These are phyloP conservation scores for human (Homo sapiens) DNA, from an alignment of 2,113 vertebrate species.

Conservation along the genomic window DNA sequence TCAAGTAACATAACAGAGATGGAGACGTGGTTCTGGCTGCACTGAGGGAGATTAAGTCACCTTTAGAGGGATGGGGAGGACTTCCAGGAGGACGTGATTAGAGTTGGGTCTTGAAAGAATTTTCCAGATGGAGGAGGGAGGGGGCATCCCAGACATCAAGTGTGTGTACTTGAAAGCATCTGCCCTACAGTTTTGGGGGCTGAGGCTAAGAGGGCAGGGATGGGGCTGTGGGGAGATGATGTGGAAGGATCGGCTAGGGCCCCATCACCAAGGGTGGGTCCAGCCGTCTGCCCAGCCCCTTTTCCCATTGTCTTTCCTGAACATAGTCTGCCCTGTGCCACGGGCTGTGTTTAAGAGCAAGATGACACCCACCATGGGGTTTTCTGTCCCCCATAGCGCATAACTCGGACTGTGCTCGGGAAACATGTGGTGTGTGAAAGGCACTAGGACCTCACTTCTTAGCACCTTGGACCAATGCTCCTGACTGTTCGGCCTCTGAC, in stretches of 20 bases:
- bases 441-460: not conserved
- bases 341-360: not conserved
- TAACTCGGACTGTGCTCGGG: not conserved
- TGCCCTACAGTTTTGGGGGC: not conserved
- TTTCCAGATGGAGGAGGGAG: not conserved
- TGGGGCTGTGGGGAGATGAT: not conserved
- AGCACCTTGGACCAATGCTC: not conserved
- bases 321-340: not conserved
- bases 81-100: not conserved
- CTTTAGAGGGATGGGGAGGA: not conserved
- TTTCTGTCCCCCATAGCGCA: not conserved
- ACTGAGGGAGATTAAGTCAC: not conserved
- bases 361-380: not conserved
- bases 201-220: not conserved
- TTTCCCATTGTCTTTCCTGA: not conserved
- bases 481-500: not conserved
- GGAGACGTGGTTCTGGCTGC: not conserved
- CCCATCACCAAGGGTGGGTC: not conserved
- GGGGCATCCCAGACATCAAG: not conserved
- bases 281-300: not conserved
- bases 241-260: not conserved
- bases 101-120: not conserved
- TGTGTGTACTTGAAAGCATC: not conserved
- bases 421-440: rapidly evolving
- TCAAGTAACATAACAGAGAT: not conserved